Percentiles rank a stretch among this genome's conserved stretches.
These are phyloP conservation scores for Agonopterix alstromeriana DNA, from an alignment of 2,888 invertebrate species.

Conservation along the genomic window DNA sequence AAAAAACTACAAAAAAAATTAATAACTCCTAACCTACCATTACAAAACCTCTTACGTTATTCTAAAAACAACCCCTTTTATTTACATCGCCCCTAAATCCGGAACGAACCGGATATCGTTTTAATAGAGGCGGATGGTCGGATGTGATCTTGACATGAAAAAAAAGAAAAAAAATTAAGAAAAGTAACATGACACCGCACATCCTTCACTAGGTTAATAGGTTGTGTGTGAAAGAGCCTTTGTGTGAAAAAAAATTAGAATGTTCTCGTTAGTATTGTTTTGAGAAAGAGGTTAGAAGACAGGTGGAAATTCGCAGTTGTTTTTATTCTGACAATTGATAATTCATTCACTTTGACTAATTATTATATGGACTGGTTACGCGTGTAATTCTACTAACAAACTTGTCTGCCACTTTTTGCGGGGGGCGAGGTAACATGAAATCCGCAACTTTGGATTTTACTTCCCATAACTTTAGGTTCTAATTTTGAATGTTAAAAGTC, in stretches of 20 bases:
- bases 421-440: no score
- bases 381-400: no score
- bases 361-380: no score
- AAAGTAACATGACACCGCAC: constrained; percentile 9
- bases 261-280: no score
- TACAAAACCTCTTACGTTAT: constrained; percentile 9
- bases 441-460: no score
- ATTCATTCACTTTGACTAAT: no score
- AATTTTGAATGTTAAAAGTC: no score
- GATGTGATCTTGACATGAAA: constrained; percentile 19
- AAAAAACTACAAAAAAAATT: constrained; percentile 1
- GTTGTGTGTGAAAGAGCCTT: constrained; percentile 7
- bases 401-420: no score
- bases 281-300: no score
- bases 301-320: no score
- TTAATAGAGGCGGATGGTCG: constrained; percentile 29
- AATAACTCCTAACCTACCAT: constrained; percentile 16
- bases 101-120: constrained; percentile 40
- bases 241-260: not conserved
- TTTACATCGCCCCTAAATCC: constrained; percentile 24
- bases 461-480: no score
- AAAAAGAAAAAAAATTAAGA: constrained; percentile 1
- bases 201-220: constrained; percentile 18
- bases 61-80: constrained; percentile 21
- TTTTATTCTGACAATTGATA: no score